A percentile compares a stretch with the other conserved stretches of the same genome.
Conservation (phyloP, 2,797 vertebrate genomes). For the Chaunax sp. region DNA sequence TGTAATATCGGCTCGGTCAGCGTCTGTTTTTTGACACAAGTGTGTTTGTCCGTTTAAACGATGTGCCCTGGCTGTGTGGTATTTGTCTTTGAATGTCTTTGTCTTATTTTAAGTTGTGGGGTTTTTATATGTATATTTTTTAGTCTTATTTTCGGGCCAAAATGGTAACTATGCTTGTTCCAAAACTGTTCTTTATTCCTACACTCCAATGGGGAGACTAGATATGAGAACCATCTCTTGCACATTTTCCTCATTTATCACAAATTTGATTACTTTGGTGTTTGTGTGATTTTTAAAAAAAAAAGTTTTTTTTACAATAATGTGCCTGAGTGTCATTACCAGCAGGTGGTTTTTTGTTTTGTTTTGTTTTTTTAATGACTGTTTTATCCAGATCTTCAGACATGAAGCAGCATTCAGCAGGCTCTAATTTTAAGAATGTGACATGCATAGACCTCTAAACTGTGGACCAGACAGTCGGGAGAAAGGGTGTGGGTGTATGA, state of each 20-base stretch:
- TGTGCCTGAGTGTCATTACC: slow-evolving; percentile 73
- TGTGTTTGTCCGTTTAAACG: slow-evolving; percentile 39
- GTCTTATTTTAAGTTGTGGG: slow-evolving; percentile 6
- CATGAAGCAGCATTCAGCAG: slow-evolving; percentile 64
- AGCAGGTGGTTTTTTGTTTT: slow-evolving; percentile 52
- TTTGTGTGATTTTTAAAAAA: slow-evolving; percentile 35
- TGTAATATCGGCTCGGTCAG: slow-evolving; percentile 28
- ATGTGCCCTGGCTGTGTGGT: slow-evolving; percentile 33
- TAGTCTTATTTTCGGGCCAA: slow-evolving; percentile 61
- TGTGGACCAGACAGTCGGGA: slow-evolving; percentile 47
- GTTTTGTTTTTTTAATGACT: slow-evolving; percentile 14
- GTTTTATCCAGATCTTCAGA: slow-evolving; percentile 58
- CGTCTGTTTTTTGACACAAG: slow-evolving; percentile 17
- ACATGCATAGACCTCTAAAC: slow-evolving; percentile 76
- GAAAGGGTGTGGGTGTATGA: background rate
- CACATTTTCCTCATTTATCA: slow-evolving; percentile 66
- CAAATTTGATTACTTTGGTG: slow-evolving; percentile 45
- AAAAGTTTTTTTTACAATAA: slow-evolving; percentile 50
- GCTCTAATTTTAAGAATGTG: slow-evolving; percentile 77
- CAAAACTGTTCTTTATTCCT: slow-evolving; percentile 68
- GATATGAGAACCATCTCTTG: slow-evolving; percentile 67
- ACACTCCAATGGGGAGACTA: slow-evolving; percentile 24
- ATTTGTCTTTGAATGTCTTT: slow-evolving; percentile 35
- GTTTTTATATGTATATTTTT: slow-evolving; percentile 10
- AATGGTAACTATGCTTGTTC: slow-evolving; percentile 63